phyloP scores from a whole-genome alignment of 2,113 vertebrate genomes.

The Dasyornis broadbenti region DNA sequence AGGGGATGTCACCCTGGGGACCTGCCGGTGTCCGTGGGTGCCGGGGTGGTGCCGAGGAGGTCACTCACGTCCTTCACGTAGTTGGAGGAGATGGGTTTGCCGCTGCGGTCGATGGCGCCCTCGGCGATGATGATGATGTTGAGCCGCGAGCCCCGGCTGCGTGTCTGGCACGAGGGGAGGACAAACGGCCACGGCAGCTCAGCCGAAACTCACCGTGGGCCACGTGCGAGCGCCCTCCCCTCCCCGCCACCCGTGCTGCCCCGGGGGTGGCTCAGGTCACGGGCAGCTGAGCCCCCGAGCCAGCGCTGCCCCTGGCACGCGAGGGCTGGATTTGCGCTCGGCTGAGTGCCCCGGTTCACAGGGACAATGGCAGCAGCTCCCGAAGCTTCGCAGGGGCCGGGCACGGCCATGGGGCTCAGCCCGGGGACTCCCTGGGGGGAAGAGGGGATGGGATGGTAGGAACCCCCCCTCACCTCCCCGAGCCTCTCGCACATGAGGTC shows the following conservation, averaged over 20 bases:
- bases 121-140: constrained; percentile 94
- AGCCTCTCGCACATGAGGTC: constrained; percentile 87
- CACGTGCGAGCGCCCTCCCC: fast-evolving
- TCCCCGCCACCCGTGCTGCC: fast-evolving
- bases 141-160: constrained; percentile 85
- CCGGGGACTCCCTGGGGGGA: fast-evolving
- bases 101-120: constrained; percentile 82
- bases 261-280: not conserved
- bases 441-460: fast-evolving
- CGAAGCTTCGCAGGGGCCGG: not conserved
- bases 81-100: constrained; percentile 85
- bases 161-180: constrained; percentile 70
- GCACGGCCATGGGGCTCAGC: not conserved
- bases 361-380: not conserved
- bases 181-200: fast-evolving
- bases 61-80: constrained; percentile 86
- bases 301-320: not conserved
- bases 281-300: not conserved
- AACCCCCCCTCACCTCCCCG: constrained; percentile 68
- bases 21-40: fast-evolving
- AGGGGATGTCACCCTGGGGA: fast-evolving
- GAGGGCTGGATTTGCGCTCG: not conserved
- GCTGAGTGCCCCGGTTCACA: not conserved
- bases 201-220: fast-evolving
- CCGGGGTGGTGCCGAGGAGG: fast-evolving